Evolutionary conservation across 2,797 vertebrate genomes (phyloP).

Genomic region (Dallia pectoralis): DNA sequence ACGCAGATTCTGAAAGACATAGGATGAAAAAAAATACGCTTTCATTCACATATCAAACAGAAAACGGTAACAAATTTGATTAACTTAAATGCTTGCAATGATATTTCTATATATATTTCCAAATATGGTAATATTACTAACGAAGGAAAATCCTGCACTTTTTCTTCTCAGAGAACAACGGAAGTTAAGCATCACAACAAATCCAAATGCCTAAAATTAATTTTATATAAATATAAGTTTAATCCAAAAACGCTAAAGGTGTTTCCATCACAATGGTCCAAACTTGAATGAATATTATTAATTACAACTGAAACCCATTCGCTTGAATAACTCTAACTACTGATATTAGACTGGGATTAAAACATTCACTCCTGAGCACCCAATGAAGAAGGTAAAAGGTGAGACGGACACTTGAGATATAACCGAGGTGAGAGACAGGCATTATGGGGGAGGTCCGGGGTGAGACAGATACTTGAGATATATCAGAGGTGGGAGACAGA

Average conservation of each 20-base stretch:
- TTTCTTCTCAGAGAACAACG: background rate
- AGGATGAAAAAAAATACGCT: slow-evolving; percentile 13
- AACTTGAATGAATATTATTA: background rate
- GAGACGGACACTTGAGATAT: slow-evolving; percentile 24
- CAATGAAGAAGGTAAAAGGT: slow-evolving; percentile 38
- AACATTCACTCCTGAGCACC: background rate
- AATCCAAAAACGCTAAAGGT: background rate
- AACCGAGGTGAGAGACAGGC: slow-evolving; percentile 50
- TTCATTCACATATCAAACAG: background rate
- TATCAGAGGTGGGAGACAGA: slow-evolving; percentile 50
- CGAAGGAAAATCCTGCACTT: background rate
- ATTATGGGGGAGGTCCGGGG: slow-evolving; percentile 71
- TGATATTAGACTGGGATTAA: slow-evolving; percentile 21
- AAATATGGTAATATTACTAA: background rate
- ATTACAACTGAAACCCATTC: background rate
- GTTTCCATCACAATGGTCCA: background rate
- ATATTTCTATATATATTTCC: background rate
- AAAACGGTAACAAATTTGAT: background rate
- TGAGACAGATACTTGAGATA: slow-evolving; percentile 56
- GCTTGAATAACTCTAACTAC: background rate
- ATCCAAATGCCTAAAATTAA: background rate
- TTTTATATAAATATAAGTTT: no score
- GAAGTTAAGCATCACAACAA: background rate
- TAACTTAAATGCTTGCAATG: background rate
- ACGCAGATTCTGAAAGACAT: slow-evolving; percentile 78